Evolutionary conservation across 2,113 vertebrate genomes (phyloP).

Genomic region (Hystrix cristata): DNA sequence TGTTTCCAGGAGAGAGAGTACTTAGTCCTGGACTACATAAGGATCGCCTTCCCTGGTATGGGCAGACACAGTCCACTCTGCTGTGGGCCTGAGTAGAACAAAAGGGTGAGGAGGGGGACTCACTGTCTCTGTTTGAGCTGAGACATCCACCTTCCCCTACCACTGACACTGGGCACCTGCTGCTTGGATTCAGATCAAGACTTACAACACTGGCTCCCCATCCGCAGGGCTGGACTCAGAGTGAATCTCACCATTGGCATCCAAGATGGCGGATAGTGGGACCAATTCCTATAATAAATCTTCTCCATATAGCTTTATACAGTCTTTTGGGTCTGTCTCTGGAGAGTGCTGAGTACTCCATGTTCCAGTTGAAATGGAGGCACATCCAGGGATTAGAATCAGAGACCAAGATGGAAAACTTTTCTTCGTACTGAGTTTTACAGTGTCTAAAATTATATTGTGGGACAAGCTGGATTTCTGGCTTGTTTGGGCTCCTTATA

Average conservation of each 20-base stretch:
- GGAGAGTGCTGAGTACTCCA: neutral
- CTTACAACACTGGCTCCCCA: neutral
- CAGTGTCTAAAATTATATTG: neutral
- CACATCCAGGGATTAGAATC: neutral
- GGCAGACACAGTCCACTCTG: neutral
- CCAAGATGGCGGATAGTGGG: neutral
- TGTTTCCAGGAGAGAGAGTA: neutral
- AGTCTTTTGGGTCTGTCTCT: neutral
- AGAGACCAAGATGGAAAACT: constrained; percentile 15
- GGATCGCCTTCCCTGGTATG: neutral
- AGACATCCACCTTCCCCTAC: neutral
- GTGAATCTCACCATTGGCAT: neutral
- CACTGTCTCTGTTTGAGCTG: neutral
- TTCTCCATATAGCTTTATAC: neutral
- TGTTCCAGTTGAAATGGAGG: neutral
- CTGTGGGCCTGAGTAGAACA: neutral
- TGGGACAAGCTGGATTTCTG: constrained; percentile 2
- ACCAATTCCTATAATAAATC: neutral
- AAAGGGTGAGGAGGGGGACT: neutral
- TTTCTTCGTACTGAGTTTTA: constrained; percentile 1
- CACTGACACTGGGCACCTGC: neutral
- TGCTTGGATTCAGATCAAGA: neutral
- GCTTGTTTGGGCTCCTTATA: neutral
- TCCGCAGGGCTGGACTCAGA: neutral
- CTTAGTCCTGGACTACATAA: neutral